phyloP scores from a whole-genome alignment of 2,113 vertebrate genomes.

The Erythrolamprus reginae region DNA sequence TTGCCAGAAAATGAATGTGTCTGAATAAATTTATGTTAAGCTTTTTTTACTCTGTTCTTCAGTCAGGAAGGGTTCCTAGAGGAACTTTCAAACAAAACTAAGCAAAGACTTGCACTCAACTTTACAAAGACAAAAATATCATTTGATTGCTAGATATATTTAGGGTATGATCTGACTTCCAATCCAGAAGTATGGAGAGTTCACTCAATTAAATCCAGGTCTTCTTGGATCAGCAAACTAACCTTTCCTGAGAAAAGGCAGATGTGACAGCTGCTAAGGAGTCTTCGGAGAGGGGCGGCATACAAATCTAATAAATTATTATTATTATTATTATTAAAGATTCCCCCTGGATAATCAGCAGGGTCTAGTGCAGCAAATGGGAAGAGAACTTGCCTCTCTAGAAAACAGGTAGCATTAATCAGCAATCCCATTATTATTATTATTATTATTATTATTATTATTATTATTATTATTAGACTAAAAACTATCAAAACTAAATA shows the following conservation, averaged over 20 bases:
- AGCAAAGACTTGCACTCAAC: background rate
- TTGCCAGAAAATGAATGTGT: background rate
- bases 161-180: background rate
- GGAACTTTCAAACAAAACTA: background rate
- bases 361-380: background rate
- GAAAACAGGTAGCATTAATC: background rate
- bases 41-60: background rate
- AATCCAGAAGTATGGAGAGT: background rate
- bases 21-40: background rate
- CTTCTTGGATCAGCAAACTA: background rate
- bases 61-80: background rate
- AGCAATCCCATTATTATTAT: background rate
- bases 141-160: background rate
- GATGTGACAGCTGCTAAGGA: background rate
- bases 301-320: too few species aligned
- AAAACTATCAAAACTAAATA: background rate
- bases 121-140: background rate
- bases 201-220: background rate
- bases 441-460: too few species aligned
- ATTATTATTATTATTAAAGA: too few species aligned
- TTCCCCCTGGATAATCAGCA: background rate
- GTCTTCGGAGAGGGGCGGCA: too few species aligned
- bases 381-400: background rate
- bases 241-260: background rate
- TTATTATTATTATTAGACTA: too few species aligned